These are phyloP conservation scores for Alouatta palliata DNA, from an alignment of 2,113 vertebrate genomes.

Conservation along the genomic window DNA sequence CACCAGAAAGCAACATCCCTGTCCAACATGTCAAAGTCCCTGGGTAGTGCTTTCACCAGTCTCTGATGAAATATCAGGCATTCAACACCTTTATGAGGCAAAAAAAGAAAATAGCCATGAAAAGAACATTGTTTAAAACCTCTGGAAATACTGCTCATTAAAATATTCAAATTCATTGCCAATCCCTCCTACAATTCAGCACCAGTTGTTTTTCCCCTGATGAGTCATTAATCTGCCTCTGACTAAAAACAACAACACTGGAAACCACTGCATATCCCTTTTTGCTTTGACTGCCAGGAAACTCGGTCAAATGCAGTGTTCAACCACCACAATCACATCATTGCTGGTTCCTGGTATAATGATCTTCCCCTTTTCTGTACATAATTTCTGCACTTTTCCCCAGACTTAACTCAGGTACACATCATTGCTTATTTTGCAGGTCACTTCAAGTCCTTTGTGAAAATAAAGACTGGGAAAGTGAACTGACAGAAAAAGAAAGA, in stretches of 20 bases:
- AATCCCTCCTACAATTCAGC: conserved; percentile 11
- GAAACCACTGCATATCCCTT: conserved; percentile 13
- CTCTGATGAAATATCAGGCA: neutral
- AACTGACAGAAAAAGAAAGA: neutral
- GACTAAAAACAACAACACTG: neutral
- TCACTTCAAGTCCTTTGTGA: neutral
- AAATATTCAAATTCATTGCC: conserved; percentile 19
- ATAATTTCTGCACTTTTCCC: neutral
- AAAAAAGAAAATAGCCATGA: neutral
- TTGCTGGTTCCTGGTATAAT: neutral
- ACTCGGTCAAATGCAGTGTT: conserved; percentile 31
- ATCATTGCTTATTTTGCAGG: neutral
- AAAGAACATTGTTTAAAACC: neutral
- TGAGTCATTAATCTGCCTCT: neutral
- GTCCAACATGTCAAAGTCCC: neutral
- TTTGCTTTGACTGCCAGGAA: conserved; percentile 43
- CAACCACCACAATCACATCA: neutral
- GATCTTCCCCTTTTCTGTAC: neutral
- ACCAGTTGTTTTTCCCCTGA: neutral
- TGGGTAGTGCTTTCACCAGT: neutral
- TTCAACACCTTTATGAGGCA: neutral
- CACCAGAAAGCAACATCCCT: neutral
- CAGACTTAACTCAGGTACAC: neutral
- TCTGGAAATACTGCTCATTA: neutral
- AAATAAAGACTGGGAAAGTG: neutral